A percentile compares a stretch with the other conserved stretches of the same genome.
phyloP scores from a whole-genome alignment of 2,888 invertebrate species.

The Frankliniella intonsa region DNA sequence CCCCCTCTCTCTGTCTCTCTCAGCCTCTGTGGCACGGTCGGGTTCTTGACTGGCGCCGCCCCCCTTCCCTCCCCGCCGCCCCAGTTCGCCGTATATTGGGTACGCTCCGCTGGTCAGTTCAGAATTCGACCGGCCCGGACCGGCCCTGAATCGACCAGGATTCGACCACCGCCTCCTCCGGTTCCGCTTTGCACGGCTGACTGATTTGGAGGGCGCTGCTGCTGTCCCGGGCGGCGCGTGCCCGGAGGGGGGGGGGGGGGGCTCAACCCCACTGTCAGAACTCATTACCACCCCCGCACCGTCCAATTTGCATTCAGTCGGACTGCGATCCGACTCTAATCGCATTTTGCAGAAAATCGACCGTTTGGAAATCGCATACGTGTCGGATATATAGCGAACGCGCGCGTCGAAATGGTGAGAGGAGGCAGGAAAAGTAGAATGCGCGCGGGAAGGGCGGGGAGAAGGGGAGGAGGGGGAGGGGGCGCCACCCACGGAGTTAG shows the following conservation, averaged over 20 bases:
- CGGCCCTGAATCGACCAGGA: background rate
- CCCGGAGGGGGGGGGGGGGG: background rate
- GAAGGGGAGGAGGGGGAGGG: background rate
- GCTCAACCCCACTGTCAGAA: constrained; percentile 6
- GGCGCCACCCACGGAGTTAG: background rate
- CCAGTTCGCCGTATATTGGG: constrained; percentile 16
- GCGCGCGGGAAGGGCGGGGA: background rate
- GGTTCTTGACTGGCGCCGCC: background rate
- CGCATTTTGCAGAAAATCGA: constrained; percentile 15
- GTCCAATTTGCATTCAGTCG: constrained; percentile 17
- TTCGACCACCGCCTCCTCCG: background rate
- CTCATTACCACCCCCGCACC: constrained; percentile 13
- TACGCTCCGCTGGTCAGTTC: background rate
- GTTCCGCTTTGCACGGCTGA: constrained; percentile 1
- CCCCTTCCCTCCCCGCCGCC: background rate
- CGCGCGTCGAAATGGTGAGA: no score
- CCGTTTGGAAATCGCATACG: constrained; percentile 9
- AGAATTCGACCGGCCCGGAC: background rate
- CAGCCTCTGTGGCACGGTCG: background rate
- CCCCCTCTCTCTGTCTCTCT: background rate
- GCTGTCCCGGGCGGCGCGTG: background rate
- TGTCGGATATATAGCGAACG: background rate
- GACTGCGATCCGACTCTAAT: constrained; percentile 16
- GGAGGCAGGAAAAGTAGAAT: no score
- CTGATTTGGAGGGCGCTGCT: constrained; percentile 3